phyloP scores from a whole-genome alignment of 1,140 invertebrate species.

The Trichonephila inaurata region DNA sequence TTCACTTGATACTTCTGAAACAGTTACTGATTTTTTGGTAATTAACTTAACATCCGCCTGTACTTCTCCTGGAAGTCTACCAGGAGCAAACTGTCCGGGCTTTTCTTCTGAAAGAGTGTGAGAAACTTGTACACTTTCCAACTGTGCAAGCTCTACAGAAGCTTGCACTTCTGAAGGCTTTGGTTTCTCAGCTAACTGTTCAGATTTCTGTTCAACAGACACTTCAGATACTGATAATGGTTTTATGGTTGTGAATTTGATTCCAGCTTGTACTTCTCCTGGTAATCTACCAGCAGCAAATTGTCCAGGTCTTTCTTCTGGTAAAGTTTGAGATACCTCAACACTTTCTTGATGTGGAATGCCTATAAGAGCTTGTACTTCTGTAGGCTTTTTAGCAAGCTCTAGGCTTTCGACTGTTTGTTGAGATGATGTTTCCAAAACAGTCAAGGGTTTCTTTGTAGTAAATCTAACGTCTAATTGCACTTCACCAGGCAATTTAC shows the following conservation, averaged over 20 bases:
- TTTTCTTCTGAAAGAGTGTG: slow-evolving; percentile 73
- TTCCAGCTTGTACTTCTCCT: slow-evolving; percentile 71
- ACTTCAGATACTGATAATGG: slow-evolving; percentile 73
- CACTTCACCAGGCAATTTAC: slow-evolving; percentile 67
- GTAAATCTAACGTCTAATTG: slow-evolving; percentile 65
- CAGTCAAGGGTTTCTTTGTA: slow-evolving; percentile 64
- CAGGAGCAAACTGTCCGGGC: slow-evolving; percentile 76
- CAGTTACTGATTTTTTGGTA: slow-evolving; percentile 72
- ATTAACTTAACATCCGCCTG: slow-evolving; percentile 74
- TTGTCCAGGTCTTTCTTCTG: slow-evolving; percentile 69
- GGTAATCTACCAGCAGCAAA: slow-evolving; percentile 76
- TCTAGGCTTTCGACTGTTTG: slow-evolving; percentile 78
- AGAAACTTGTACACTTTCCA: slow-evolving; percentile 68
- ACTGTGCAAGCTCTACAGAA: slow-evolving; percentile 45
- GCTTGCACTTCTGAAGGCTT: slow-evolving; percentile 60
- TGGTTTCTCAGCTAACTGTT: slow-evolving; percentile 37
- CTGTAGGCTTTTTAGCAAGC: slow-evolving; percentile 77
- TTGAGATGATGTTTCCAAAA: slow-evolving; percentile 65
- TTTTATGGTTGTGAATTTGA: slow-evolving; percentile 59
- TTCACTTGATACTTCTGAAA: slow-evolving; percentile 77
- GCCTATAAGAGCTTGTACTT: slow-evolving; percentile 63
- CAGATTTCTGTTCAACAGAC: slow-evolving; percentile 59
- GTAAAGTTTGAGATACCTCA: slow-evolving; percentile 64
- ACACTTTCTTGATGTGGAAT: slow-evolving; percentile 74
- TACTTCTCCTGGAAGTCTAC: slow-evolving; percentile 76